A percentile compares a stretch with the other conserved stretches of the same genome.
These are phyloP conservation scores for Linyphia triangularis DNA, from an alignment of 2,888 invertebrate genomes.

Conservation along the genomic window DNA sequence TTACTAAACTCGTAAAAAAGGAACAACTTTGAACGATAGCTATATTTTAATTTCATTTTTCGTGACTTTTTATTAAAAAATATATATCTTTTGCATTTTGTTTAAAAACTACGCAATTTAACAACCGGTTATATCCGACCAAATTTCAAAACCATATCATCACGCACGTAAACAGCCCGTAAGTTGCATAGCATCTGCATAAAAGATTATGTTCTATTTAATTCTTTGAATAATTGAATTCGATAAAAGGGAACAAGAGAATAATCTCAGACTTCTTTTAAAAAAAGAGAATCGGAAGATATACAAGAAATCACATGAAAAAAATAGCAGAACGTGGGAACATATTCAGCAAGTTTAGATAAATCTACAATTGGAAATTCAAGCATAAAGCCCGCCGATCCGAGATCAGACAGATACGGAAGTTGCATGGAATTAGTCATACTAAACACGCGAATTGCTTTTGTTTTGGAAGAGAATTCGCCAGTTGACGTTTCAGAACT, in stretches of 20 bases:
- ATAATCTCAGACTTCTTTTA: conserved; percentile 1
- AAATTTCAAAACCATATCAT: neutral
- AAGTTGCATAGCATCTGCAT: neutral
- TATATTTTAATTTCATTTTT: too few relatives aligned
- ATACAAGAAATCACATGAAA: neutral
- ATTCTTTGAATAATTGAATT: neutral
- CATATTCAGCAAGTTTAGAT: neutral
- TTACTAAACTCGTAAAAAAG: too few relatives aligned
- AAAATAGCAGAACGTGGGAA: conserved; percentile 8
- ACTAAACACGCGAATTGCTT: conserved; percentile 27
- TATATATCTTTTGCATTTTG: too few relatives aligned
- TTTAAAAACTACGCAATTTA: too few relatives aligned
- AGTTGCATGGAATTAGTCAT: conserved; percentile 22
- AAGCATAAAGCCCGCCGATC: conserved; percentile 19
- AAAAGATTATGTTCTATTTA: neutral
- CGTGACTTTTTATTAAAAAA: too few relatives aligned
- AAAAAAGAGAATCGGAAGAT: neutral
- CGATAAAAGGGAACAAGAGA: neutral
- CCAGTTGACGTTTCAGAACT: neutral
- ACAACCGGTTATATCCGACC: neutral
- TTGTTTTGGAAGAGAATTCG: conserved; percentile 17
- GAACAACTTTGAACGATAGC: too few relatives aligned
- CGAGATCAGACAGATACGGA: conserved; percentile 18
- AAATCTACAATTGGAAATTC: conserved; percentile 2
- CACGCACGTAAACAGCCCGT: neutral